Conservation (phyloP, 2,113 vertebrate genomes). For the Heterocephalus glaber region DNA sequence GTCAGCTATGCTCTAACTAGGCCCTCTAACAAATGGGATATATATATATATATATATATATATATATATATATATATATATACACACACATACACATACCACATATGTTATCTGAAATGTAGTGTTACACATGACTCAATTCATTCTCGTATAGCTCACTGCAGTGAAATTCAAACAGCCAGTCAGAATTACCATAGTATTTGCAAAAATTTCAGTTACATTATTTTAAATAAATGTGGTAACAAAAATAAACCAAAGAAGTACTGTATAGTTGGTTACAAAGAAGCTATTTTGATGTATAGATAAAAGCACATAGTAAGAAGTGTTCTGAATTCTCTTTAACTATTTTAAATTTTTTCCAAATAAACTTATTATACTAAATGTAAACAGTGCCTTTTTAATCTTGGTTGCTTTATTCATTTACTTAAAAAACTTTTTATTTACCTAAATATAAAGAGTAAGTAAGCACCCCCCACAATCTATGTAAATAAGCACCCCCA, state of each 20-base stretch:
- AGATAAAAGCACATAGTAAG: not conserved
- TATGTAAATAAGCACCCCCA: not conserved
- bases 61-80: no score
- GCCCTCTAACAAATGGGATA: no score
- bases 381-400: not conserved
- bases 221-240: not conserved
- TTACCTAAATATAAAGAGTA: not conserved
- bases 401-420: not conserved
- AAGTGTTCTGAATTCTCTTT: not conserved
- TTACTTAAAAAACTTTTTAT: conserved; percentile 5
- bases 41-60: no score
- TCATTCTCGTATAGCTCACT: not conserved
- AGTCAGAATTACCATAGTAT: not conserved
- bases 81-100: no score
- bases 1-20: not conserved
- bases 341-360: not conserved
- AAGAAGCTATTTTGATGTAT: not conserved
- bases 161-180: not conserved
- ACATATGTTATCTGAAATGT: not conserved
- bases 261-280: not conserved
- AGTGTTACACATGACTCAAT: not conserved
- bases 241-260: not conserved
- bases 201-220: not conserved
- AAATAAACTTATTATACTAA: conserved; percentile 10
- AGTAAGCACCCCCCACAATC: not conserved